Conservation (phyloP, 2,888 invertebrate species). For the Noctua janthina region DNA sequence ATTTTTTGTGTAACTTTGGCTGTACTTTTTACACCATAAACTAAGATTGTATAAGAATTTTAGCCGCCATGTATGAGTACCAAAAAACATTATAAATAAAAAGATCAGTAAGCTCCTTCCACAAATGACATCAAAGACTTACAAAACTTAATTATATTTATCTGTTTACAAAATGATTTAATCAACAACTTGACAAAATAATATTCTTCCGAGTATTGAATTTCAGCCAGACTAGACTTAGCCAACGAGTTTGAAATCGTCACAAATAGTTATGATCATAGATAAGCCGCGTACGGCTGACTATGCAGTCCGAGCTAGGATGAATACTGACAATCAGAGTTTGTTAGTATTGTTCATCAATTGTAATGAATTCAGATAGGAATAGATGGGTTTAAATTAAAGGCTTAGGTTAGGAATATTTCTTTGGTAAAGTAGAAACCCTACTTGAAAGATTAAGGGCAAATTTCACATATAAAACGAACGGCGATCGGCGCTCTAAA, state of each 20-base stretch:
- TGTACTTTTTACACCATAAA: neutral
- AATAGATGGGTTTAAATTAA: neutral
- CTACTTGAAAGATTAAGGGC: neutral
- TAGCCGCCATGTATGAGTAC: neutral
- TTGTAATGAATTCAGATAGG: constrained; percentile 6
- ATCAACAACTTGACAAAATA: neutral
- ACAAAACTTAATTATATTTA: neutral
- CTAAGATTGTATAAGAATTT: neutral
- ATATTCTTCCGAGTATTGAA: neutral
- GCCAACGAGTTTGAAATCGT: constrained; percentile 8
- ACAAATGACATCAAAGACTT: neutral
- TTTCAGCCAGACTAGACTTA: neutral
- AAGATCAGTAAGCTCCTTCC: too few species aligned
- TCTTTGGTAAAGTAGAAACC: neutral
- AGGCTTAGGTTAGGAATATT: neutral
- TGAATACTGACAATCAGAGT: constrained; percentile 40
- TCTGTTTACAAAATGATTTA: too few species aligned
- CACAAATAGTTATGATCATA: constrained; percentile 26
- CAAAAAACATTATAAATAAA: neutral
- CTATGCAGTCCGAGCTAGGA: constrained; percentile 22
- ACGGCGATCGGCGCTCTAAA: neutral
- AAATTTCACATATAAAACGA: neutral
- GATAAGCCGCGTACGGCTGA: constrained; percentile 36
- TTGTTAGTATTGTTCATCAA: constrained; percentile 43
- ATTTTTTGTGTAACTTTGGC: neutral